Conservation (phyloP, 2,888 invertebrate species). For the Drosophila meridiana region DNA sequence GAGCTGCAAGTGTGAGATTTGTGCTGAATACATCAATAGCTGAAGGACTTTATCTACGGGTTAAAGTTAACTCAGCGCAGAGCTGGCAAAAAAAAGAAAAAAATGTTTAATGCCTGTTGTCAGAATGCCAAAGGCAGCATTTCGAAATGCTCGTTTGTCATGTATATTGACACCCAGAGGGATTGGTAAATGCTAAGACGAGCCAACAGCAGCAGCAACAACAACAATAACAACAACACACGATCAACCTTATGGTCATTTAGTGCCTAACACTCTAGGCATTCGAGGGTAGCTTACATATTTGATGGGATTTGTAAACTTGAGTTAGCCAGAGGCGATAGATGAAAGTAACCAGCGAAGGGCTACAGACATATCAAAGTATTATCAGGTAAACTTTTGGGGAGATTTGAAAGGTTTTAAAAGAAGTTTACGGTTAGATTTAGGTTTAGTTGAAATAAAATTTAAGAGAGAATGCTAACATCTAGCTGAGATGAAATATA, state of each 20-base stretch:
- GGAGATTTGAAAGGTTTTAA: neutral
- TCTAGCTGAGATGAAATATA: neutral
- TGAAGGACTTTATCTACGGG: slow-evolving; percentile 14
- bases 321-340: too few relatives aligned
- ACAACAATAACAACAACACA: neutral
- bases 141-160: slow-evolving; percentile 41
- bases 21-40: slow-evolving; percentile 34
- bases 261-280: slow-evolving; percentile 15
- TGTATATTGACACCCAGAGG: slow-evolving; percentile 37
- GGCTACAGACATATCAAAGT: neutral
- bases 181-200: slow-evolving; percentile 7
- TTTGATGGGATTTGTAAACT: slow-evolving; percentile 1
- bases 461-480: neutral
- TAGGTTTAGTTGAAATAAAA: neutral
- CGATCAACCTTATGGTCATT: slow-evolving; percentile 27
- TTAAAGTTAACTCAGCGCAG: slow-evolving; percentile 16
- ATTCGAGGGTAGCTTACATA: slow-evolving; percentile 1
- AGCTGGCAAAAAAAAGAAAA: neutral
- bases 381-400: neutral
- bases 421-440: neutral
- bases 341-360: neutral
- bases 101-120: slow-evolving; percentile 31
- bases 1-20: slow-evolving; percentile 2
- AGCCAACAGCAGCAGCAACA: neutral
- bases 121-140: slow-evolving; percentile 33